phyloP scores from a whole-genome alignment of 2,797 vertebrate species.

The Diplodus sargus region DNA sequence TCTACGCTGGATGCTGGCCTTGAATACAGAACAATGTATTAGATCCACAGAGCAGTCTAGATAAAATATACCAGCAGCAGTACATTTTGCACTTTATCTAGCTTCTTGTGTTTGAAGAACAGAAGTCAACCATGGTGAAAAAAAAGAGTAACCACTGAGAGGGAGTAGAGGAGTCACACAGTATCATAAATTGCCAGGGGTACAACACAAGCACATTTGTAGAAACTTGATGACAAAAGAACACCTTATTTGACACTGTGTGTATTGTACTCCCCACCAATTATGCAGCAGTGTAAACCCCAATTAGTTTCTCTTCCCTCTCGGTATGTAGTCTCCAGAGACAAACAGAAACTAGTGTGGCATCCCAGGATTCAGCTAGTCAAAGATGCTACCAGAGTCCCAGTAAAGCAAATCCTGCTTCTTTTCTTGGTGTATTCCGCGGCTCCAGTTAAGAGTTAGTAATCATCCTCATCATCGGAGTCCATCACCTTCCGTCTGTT shows the following conservation, averaged over 20 bases:
- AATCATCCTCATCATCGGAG: slow-evolving; percentile 95
- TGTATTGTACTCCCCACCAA: slow-evolving; percentile 27
- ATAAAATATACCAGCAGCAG: slow-evolving; percentile 54
- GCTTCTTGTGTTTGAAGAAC: slow-evolving; percentile 48
- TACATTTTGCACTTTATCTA: slow-evolving; percentile 51
- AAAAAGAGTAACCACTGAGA: slow-evolving; percentile 34
- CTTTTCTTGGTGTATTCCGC: slow-evolving; percentile 44
- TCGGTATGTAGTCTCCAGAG: slow-evolving; percentile 55
- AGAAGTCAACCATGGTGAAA: slow-evolving; percentile 44
- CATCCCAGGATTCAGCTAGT: slow-evolving; percentile 57
- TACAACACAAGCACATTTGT: slow-evolving; percentile 54
- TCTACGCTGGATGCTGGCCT: slow-evolving; percentile 22
- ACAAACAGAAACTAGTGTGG: slow-evolving; percentile 47
- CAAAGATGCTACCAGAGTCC: slow-evolving; percentile 61
- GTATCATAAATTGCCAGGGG: slow-evolving; percentile 39
- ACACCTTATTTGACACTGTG: slow-evolving; percentile 30
- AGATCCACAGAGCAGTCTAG: slow-evolving; percentile 47
- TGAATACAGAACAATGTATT: slow-evolving; percentile 24
- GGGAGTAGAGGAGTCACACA: slow-evolving; percentile 40
- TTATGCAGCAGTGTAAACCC: slow-evolving; percentile 38
- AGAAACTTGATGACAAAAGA: slow-evolving; percentile 43
- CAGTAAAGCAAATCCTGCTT: slow-evolving; percentile 44
- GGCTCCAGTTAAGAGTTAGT: slow-evolving; percentile 65
- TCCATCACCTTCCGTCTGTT: slow-evolving; percentile 97
- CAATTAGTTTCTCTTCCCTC: slow-evolving; percentile 57